Evolutionary conservation across 2,113 vertebrate species (phyloP), one percentile per base, ranked within the genome.

Genomic region (Butorides virescens): DNA sequence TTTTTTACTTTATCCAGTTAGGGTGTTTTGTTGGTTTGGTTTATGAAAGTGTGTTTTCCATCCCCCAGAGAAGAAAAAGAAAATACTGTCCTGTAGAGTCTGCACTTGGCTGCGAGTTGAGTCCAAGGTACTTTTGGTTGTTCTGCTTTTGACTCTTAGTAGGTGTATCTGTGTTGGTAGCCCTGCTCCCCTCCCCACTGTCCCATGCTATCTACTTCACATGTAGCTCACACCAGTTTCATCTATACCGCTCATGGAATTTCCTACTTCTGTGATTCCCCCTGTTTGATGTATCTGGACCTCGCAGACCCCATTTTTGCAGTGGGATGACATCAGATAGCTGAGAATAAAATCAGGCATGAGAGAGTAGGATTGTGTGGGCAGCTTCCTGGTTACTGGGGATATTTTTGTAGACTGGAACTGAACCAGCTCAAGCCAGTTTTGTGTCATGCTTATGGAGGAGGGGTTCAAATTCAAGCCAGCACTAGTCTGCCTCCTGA

Each of bases 191-290:
- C 63, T 87, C 27, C 34, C 36, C 0, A 0, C 49, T 81, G 26
- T 34, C 58, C 55, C 5, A 0, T 8, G 30, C 49, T 70, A 0
- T 17, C 29, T 84, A 36, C 21, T 29, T 52, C 61, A 36, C 7
- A 1, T 3, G 3, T 12, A 6, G 8, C 22, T 85, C 76, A 2
- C 49, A 56, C 80, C 63, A 46, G 18, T 36, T 49, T 25, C 30
- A 6, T 8, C 46, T 16, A 0, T 34, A 34, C 39, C 1, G 0
- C 6, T 70, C 3, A 0, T 4, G 2, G 2, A 37, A 52, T 65
- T 89, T 19, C 0, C 49, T 36, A 0, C 20, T 17, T 37, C 3
- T 70, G 26, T 15, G 17, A 21, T 55, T 87, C 21, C 50, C 21
- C 36, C 21, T 23, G 0, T 80, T 56, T 61, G 32, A 32, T 18